A percentile compares a stretch with the other conserved stretches of the same genome.
phyloP scores from a whole-genome alignment of 2,797 vertebrate species.

The Anguilla marmorata region DNA sequence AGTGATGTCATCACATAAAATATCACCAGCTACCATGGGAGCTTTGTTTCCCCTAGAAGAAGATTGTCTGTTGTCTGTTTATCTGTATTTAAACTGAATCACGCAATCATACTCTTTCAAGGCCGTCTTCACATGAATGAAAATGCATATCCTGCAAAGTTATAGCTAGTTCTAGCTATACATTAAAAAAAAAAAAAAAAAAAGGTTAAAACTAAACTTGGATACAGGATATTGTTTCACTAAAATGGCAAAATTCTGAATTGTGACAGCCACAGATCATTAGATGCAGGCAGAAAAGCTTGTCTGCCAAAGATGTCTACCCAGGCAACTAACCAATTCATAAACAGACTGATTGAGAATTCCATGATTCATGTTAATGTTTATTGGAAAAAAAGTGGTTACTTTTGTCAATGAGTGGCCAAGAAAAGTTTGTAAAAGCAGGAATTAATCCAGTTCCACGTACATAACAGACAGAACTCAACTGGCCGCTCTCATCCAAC shows the following conservation, averaged over 20 bases:
- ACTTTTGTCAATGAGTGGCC: slow-evolving; percentile 66
- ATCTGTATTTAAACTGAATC: slow-evolving; percentile 1
- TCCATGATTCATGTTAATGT: slow-evolving; percentile 44
- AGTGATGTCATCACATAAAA: slow-evolving; percentile 67
- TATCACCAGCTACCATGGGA: not conserved
- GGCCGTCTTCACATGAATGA: not conserved
- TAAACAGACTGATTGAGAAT: slow-evolving; percentile 54
- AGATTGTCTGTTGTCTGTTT: not conserved
- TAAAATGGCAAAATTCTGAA: slow-evolving; percentile 10
- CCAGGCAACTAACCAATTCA: slow-evolving; percentile 56
- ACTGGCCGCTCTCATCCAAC: slow-evolving; percentile 4
- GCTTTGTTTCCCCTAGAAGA: not conserved
- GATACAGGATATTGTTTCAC: slow-evolving; percentile 18
- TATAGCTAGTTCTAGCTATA: not conserved
- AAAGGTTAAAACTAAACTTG: not conserved
- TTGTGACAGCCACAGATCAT: not conserved
- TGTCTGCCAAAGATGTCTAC: slow-evolving; percentile 43
- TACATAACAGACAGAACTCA: slow-evolving; percentile 51
- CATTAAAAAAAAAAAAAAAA: slow-evolving; percentile 2
- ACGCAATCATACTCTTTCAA: not conserved
- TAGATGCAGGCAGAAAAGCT: not conserved
- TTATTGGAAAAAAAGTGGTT: slow-evolving; percentile 62
- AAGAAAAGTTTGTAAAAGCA: slow-evolving; percentile 53
- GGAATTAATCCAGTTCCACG: slow-evolving; percentile 36
- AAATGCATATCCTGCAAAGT: not conserved